phyloP scores from a whole-genome alignment of 2,797 vertebrate genomes.

The Paramormyrops hopkinsi region DNA sequence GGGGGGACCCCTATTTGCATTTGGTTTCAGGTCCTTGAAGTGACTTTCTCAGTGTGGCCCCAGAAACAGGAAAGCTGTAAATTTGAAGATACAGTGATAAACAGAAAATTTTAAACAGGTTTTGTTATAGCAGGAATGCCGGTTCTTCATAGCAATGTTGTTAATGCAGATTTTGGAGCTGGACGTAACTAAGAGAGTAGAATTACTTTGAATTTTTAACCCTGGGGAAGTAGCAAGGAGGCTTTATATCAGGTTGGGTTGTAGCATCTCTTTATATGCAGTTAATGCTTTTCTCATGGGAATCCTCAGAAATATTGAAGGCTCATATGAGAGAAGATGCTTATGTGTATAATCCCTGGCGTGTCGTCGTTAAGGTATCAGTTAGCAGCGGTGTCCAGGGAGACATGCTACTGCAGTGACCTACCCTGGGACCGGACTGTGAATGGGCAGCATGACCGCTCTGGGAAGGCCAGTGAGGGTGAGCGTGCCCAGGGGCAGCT shows the following conservation, averaged over 20 bases:
- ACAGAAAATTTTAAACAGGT: background rate
- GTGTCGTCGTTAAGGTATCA: constrained; percentile 34
- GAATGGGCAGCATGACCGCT: constrained; percentile 33
- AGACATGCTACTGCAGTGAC: constrained; percentile 48
- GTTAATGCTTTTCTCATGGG: background rate
- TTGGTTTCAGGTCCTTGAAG: background rate
- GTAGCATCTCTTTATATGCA: background rate
- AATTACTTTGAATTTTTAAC: background rate
- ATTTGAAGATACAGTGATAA: background rate
- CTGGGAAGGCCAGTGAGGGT: constrained; percentile 17
- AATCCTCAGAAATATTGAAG: background rate
- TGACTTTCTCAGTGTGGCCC: background rate
- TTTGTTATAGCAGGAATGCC: background rate
- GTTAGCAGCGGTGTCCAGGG: constrained; percentile 38
- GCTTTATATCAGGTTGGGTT: background rate
- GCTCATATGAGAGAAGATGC: background rate
- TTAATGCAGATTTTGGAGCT: background rate
- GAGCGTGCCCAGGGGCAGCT: background rate
- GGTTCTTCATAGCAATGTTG: background rate
- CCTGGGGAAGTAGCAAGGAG: background rate
- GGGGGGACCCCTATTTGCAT: background rate
- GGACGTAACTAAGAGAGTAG: background rate
- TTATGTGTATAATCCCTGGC: background rate
- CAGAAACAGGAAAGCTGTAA: background rate
- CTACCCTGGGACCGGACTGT: constrained; percentile 26